phyloP scores from a whole-genome alignment of 2,888 invertebrate species.

The Clanis bilineata region DNA sequence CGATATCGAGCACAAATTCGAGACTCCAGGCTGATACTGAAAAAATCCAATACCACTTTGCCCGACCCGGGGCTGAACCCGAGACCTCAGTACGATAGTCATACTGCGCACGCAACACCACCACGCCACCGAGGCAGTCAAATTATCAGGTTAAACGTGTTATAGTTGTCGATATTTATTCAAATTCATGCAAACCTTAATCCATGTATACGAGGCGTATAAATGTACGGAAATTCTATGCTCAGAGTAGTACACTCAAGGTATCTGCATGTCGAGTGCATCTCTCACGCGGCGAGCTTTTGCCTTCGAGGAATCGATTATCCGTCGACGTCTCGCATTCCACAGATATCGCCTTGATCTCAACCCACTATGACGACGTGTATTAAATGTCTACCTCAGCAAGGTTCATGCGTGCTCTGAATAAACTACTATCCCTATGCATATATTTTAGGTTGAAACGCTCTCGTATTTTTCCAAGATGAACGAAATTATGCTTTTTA shows the following conservation, averaged over 20 bases:
- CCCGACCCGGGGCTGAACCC: too few relatives aligned
- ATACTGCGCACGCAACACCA: too few relatives aligned
- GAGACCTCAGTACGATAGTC: too few relatives aligned
- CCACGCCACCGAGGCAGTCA: too few relatives aligned
- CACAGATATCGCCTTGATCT: constrained; percentile 54
- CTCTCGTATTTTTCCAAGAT: neutral
- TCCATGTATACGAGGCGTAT: constrained; percentile 9
- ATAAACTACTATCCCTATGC: constrained; percentile 6
- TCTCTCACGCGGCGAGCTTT: constrained; percentile 50
- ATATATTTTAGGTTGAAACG: neutral
- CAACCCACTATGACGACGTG: constrained; percentile 42
- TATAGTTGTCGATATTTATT: neutral
- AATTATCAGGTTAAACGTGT: too few relatives aligned
- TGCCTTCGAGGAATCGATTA: constrained; percentile 62
- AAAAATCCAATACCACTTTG: too few relatives aligned
- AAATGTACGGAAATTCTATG: constrained; percentile 21
- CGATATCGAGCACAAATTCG: too few relatives aligned
- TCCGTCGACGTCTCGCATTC: constrained; percentile 57
- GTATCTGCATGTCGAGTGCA: constrained; percentile 51
- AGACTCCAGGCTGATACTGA: too few relatives aligned
- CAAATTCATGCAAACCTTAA: constrained; percentile 1
- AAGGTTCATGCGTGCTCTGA: constrained; percentile 26
- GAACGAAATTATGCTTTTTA: neutral
- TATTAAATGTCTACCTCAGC: constrained; percentile 44
- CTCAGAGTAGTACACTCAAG: constrained; percentile 38